phyloP scores from a whole-genome alignment of 2,797 vertebrate genomes.

The Passerculus sandwichensis region DNA sequence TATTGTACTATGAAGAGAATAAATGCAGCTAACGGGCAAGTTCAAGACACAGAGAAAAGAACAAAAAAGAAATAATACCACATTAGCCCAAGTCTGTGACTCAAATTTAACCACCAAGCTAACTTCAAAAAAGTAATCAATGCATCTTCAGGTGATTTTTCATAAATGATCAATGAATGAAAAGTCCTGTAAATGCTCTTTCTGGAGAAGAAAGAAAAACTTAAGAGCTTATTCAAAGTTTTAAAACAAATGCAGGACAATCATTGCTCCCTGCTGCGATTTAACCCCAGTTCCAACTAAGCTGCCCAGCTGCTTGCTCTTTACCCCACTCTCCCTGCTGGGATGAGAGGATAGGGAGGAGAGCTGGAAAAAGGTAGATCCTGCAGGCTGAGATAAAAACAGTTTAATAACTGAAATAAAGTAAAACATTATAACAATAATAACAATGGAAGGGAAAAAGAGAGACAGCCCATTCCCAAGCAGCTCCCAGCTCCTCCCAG shows the following conservation, averaged over 20 bases:
- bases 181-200: not conserved
- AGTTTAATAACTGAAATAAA: not conserved
- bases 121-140: not conserved
- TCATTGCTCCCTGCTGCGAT: not conserved
- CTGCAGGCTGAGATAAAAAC: not conserved
- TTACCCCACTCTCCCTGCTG: not conserved
- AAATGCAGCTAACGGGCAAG: not conserved
- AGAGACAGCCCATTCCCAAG: not conserved
- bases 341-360: not conserved
- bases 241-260: not conserved
- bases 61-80: not conserved
- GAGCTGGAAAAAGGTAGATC: not conserved
- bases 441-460: not conserved
- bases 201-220: not conserved
- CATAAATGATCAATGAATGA: not conserved
- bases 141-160: not conserved
- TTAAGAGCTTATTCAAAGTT: not conserved
- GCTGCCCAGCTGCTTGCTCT: not conserved
- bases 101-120: not conserved
- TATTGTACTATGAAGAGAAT: not conserved
- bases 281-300: not conserved
- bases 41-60: not conserved
- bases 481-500: accelerated
- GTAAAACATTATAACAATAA: not conserved
- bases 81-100: not conserved